phyloP scores from a whole-genome alignment of 2,797 vertebrate species.

The Avahi laniger region DNA sequence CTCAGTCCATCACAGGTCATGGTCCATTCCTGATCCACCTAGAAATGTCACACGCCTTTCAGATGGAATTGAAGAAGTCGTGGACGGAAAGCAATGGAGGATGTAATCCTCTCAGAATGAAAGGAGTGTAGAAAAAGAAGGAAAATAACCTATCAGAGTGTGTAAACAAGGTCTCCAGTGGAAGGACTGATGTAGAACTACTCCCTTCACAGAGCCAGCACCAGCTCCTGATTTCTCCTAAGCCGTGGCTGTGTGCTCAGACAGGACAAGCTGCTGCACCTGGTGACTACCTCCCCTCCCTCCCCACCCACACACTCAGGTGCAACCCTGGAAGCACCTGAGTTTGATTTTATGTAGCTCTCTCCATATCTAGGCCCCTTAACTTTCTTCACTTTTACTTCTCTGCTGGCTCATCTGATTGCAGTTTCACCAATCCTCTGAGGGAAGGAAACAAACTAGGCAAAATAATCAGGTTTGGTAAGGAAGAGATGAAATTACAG shows the following conservation, averaged over 20 bases:
- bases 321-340: not conserved
- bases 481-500: not conserved
- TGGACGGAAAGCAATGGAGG: not conserved
- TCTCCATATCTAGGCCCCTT: not conserved
- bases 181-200: not conserved
- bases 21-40: not conserved
- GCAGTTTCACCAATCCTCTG: not conserved
- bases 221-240: not conserved
- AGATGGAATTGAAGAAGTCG: not conserved
- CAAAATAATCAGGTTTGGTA: not conserved
- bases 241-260: not conserved
- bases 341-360: not conserved
- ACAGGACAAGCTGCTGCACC: not conserved
- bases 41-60: not conserved
- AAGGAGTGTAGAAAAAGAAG: not conserved
- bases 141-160: not conserved
- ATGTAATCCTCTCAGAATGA: slow-evolving; percentile 13
- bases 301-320: not conserved
- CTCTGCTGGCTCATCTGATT: not conserved
- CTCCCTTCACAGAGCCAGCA: not conserved
- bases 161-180: not conserved
- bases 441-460: not conserved
- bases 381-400: not conserved
- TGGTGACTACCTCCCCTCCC: not conserved
- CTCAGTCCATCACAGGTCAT: not conserved